Evolutionary conservation across 1,140 invertebrate species (phyloP).

Genomic region (Drosophila ercepeae): DNA sequence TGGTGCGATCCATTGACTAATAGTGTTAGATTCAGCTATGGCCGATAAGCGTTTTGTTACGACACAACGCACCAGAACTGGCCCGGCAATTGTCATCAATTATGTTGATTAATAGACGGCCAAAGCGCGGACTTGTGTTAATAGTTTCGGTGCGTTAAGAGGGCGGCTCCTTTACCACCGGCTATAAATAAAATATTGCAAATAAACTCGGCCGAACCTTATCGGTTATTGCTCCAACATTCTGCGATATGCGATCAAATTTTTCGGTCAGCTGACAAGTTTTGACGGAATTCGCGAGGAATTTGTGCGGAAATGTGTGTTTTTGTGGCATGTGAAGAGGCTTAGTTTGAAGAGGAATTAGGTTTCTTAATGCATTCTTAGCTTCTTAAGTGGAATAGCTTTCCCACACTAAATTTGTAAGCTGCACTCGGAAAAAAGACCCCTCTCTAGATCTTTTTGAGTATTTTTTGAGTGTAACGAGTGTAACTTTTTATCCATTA

Average conservation of each 20-base stretch:
- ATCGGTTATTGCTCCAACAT: constrained; percentile 60
- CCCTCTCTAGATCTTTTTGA: too few relatives aligned
- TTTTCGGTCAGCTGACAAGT: constrained; percentile 55
- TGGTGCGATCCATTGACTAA: constrained; percentile 72
- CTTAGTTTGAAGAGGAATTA: constrained; percentile 12
- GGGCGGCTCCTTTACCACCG: constrained; percentile 18
- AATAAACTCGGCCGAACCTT: constrained; percentile 48
- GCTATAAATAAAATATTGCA: constrained; percentile 49
- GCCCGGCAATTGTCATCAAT: constrained; percentile 70
- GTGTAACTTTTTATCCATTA: constrained; percentile 32
- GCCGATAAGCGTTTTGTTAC: constrained; percentile 74
- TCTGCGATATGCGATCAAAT: constrained; percentile 34
- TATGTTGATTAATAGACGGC: constrained; percentile 72
- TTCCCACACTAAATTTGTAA: constrained; percentile 9
- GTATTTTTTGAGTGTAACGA: neutral
- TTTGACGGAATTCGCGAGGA: constrained; percentile 35
- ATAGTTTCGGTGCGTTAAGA: constrained; percentile 16
- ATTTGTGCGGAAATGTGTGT: constrained; percentile 2
- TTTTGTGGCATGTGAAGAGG: constrained; percentile 25
- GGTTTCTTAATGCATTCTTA: constrained; percentile 16
- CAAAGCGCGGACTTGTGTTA: constrained; percentile 25
- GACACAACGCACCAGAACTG: constrained; percentile 45
- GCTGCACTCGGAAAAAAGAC: neutral
- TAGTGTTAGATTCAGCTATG: constrained; percentile 71
- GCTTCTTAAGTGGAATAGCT: constrained; percentile 2